Evolutionary conservation across 2,888 invertebrate genomes (phyloP), one percentile per base, ranked within the genome.

Genomic region (Cerastis rubricosa): DNA sequence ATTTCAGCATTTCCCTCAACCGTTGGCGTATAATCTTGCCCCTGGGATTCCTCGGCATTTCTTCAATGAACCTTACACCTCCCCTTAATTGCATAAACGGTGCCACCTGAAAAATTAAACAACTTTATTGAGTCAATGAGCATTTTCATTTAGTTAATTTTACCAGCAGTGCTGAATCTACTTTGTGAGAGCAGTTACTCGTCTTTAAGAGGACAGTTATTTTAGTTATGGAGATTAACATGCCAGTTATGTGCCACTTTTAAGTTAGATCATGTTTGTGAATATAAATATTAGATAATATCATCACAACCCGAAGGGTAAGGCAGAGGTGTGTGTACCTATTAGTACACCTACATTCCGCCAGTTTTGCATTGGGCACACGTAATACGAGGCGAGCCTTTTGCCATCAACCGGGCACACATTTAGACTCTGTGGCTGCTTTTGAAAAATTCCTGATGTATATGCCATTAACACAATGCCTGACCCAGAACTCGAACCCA

Each of bases 11-110:
- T 84, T 97, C 95, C 86, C 96, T 96, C 70, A 98, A 93, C 66
- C 96, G 92, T 73, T 97, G 94, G 77, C 98, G 96, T 67, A 98
- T 93, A 89, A 98, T 97, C 94, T 98, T 98, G 45, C 98, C 98
- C 66, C 97, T 97, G 1, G 97, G 95, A 89, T 97, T 98, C 91
- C 97, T 97, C 12, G 98, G 98, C 88, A 98, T 97, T 89, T 96
- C 95, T 43, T 97, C 94, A 54, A 98, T 92, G 91, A 98, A 98
- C 84, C 94, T 94, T 4, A 98, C 97, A 35, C 98, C 98, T 59
- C 98, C 98, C 88, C 97, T 94, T 70, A 98, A 94, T 87, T 97
- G 96, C 95, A 98, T 98, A 89, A 97, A 97, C 40, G 97, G 94
- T 1, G 98, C 96, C 14, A 94, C 94, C 94, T 94, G 85, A 82